A percentile compares a stretch with the other conserved stretches of the same genome.
Conservation (phyloP, 1,140 invertebrate species). For the Acromyrmex echinatior region DNA sequence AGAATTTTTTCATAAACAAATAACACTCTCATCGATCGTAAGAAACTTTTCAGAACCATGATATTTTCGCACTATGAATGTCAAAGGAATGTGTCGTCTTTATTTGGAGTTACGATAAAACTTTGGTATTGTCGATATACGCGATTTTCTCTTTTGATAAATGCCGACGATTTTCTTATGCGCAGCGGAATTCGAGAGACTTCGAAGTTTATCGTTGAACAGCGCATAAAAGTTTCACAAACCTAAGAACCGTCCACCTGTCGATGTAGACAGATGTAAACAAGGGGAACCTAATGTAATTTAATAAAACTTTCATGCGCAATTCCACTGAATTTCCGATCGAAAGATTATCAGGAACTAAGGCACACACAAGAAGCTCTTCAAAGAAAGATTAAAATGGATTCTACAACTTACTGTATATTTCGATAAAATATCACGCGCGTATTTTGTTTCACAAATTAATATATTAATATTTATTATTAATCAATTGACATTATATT, state of each 20-base stretch:
- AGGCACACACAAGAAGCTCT: constrained; percentile 4
- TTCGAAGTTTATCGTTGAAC: constrained; percentile 3
- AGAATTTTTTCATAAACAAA: background rate
- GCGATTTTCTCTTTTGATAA: constrained; percentile 60
- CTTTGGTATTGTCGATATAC: constrained; percentile 26
- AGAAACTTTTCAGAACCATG: background rate
- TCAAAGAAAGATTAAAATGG: background rate
- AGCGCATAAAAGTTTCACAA: constrained; percentile 29
- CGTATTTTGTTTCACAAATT: constrained; percentile 20
- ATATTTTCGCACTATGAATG: background rate
- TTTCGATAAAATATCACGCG: background rate
- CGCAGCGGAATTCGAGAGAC: constrained; percentile 19
- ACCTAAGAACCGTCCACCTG: constrained; percentile 26
- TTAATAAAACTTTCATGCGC: constrained; percentile 44
- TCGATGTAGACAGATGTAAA: constrained; percentile 28
- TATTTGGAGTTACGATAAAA: constrained; percentile 2
- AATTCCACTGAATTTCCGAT: constrained; percentile 29
- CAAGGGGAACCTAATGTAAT: constrained; percentile 1
- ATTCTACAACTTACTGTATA: background rate
- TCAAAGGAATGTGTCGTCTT: background rate
- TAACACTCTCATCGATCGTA: background rate
- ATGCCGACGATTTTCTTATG: constrained; percentile 50
- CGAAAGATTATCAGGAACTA: constrained; percentile 26
- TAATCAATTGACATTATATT: background rate
- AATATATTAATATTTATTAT: constrained; percentile 13